phyloP scores from a whole-genome alignment of 2,888 invertebrate species.

The Falcaria lacertinaria region DNA sequence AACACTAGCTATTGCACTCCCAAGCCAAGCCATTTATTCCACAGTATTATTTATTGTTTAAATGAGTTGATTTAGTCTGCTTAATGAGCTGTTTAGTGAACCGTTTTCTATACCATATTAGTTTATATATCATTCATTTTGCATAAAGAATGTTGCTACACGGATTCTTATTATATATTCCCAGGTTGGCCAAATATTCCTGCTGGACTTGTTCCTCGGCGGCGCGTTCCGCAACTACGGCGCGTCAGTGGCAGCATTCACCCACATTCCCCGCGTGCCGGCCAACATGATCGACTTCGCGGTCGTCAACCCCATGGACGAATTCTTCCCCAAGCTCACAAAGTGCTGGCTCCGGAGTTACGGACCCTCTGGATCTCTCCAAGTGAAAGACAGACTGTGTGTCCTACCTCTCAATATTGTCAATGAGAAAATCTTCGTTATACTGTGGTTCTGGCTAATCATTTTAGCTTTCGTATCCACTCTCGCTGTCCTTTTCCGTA shows the following conservation, averaged over 20 bases:
- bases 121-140: too few species aligned
- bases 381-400: conserved; percentile 82
- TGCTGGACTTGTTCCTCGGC: conserved; percentile 82
- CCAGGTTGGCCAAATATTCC: conserved; percentile 84
- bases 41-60: too few species aligned
- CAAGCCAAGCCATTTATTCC: too few species aligned
- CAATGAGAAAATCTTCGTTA: conserved; percentile 88
- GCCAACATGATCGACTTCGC: conserved; percentile 44
- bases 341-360: conserved; percentile 81
- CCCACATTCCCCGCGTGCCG: conserved; percentile 50
- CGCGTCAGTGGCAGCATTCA: conserved; percentile 70
- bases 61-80: too few species aligned
- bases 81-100: too few species aligned
- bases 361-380: conserved; percentile 80
- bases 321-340: conserved; percentile 84
- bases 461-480: conserved; percentile 81
- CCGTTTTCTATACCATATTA: too few species aligned
- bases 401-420: conserved; percentile 88
- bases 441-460: conserved; percentile 88
- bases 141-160: too few species aligned
- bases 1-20: too few species aligned
- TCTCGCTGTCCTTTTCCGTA: conserved; percentile 83
- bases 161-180: too few species aligned
- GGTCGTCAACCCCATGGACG: conserved; percentile 83
- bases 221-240: conserved; percentile 82